Evolutionary conservation across 1,140 invertebrate genomes (phyloP), one percentile per base, ranked within the genome.

Genomic region (Coenobita brevimanus): DNA sequence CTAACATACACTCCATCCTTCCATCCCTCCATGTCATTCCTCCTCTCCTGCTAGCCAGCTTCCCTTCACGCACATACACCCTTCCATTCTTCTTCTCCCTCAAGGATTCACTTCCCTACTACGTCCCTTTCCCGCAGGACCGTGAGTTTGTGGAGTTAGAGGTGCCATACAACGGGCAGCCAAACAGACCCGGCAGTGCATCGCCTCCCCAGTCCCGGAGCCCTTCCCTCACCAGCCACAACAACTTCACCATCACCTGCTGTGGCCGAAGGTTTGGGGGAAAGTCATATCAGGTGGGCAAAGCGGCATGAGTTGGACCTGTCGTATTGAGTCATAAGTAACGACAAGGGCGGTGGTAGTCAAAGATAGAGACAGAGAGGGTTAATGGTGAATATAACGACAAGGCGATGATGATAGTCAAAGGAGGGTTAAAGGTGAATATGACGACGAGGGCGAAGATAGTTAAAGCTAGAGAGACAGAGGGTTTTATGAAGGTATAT

Each of bases 71-170:
- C 36, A 8, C 27, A 36, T 17, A 1, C 36, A 17, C 24, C 0
- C 38, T 30, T 36, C 36, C 67, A 24, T 17, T 57, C 30, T 0
- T 15, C n/a, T 21, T 21, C 4, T 36, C 3, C 82, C 10, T 24
- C 17, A n/a, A 15, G 27, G 8, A 0, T 36, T 24, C 46, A 1
- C 2, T 10, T 27, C 41, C 27, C 60, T 82, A 76, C 50, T 24
- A 15, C 73, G 57, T 33, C 3, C 71, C 78, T 89, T 89, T 91
- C 90, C 93, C 93, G 64, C 94, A 98, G 97, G 97, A 99, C 93
- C 96, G 98, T 82, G 97, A 99, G 93, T 99, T 99, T 93, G 96
- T 98, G 85, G 98, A 99, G 93, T 95, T 98, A 94, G 98, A 99
- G 91, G 96, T 97, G 92, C 97, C 97, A 15, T 98, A 95, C 93